Evolutionary conservation across 2,797 vertebrate genomes (phyloP).

Genomic region (Pteronotus mesoamericanus): DNA sequence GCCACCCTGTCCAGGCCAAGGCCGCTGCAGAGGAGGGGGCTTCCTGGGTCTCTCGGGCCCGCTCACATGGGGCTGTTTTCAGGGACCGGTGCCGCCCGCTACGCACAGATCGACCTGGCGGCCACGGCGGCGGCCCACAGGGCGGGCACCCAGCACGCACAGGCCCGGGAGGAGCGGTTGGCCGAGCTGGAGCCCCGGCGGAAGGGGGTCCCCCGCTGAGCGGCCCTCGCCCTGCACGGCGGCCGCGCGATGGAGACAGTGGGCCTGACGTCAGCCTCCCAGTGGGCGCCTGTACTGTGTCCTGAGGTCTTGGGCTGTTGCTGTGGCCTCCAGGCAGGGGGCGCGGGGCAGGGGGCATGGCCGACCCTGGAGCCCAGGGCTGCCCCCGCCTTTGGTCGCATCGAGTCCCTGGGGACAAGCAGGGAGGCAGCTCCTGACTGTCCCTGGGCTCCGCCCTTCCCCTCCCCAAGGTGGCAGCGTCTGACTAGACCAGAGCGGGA

Average conservation of each 20-base stretch:
- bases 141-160: conserved; percentile 87
- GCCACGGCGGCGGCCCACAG: conserved; percentile 90
- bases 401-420: neutral
- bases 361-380: neutral
- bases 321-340: no score
- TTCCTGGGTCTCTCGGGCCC: fast-evolving
- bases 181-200: conserved; percentile 86
- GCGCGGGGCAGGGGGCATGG: no score
- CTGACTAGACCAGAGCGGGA: neutral
- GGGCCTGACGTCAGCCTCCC: no score
- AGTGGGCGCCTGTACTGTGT: fast-evolving
- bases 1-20: neutral
- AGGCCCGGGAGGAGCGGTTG: conserved; percentile 85
- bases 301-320: no score
- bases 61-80: conserved; percentile 23
- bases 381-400: neutral
- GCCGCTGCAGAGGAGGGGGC: neutral
- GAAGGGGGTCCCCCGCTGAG: conserved; percentile 81
- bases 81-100: conserved; percentile 86
- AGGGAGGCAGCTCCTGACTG: fast-evolving
- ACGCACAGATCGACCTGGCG: conserved; percentile 88
- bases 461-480: fast-evolving
- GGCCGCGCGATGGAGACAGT: neutral
- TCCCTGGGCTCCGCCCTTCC: neutral
- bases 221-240: fast-evolving